These are phyloP conservation scores for Caprella mutica DNA, from an alignment of 2,888 invertebrate genomes.

Conservation along the genomic window DNA sequence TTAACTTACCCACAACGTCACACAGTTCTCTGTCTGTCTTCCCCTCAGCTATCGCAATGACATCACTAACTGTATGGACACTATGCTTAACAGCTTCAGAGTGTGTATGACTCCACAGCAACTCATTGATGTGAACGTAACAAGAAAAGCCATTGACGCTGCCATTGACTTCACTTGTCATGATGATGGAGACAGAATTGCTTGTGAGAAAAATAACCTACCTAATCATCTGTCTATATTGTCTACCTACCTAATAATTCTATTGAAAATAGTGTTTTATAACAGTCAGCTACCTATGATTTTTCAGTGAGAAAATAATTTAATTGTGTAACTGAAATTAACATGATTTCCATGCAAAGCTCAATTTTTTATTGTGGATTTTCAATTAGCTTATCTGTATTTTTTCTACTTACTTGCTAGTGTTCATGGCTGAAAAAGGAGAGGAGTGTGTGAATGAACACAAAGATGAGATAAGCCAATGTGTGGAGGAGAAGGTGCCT, in stretches of 20 bases:
- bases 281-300: background rate
- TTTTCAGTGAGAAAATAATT: too few relatives aligned
- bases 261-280: background rate
- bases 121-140: conserved; percentile 13
- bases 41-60: conserved; percentile 15
- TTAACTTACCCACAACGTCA: too few relatives aligned
- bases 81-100: conserved; percentile 11
- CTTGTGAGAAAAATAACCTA: conserved; percentile 13
- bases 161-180: conserved; percentile 28
- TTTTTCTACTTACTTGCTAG: too few relatives aligned
- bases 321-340: too few relatives aligned
- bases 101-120: conserved; percentile 17
- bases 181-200: conserved; percentile 30
- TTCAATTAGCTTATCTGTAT: too few relatives aligned
- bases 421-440: conserved; percentile 31
- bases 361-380: too few relatives aligned
- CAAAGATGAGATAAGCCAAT: conserved; percentile 13
- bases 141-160: conserved; percentile 20
- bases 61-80: conserved; percentile 17
- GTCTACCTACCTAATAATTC: background rate
- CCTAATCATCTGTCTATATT: background rate
- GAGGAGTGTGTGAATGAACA: conserved; percentile 21
- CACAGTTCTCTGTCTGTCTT: too few relatives aligned
- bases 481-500: conserved; percentile 20
- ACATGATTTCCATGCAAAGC: too few relatives aligned